Percentiles rank a stretch among this genome's conserved stretches.
Conservation (phyloP, 2,113 vertebrate genomes). For the Otocyon megalotis region DNA sequence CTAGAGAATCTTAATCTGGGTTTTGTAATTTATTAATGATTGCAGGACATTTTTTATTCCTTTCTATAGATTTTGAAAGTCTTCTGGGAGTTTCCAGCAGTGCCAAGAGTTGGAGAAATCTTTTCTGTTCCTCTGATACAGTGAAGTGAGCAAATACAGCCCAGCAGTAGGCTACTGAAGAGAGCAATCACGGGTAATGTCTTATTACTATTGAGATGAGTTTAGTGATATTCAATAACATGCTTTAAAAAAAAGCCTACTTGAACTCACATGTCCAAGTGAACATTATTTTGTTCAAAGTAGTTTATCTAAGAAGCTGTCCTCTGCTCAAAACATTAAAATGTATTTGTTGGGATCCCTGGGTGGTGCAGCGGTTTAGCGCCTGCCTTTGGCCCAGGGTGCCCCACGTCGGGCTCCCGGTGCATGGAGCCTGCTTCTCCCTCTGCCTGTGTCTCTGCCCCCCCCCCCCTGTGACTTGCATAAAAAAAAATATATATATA, state of each 20-base stretch:
- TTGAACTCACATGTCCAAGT: background rate
- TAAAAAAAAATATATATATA: too few species aligned
- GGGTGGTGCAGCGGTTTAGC: too few species aligned
- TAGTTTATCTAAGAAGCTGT: background rate
- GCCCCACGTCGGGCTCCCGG: too few species aligned
- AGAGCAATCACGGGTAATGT: slow-evolving; percentile 31
- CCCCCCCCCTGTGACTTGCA: too few species aligned
- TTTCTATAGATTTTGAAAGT: slow-evolving; percentile 66
- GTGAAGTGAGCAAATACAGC: background rate
- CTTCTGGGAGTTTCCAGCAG: slow-evolving; percentile 5
- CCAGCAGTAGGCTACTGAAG: background rate
- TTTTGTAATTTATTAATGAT: slow-evolving; percentile 40
- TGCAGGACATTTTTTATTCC: background rate
- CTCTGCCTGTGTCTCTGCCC: too few species aligned
- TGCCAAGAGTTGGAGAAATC: slow-evolving; percentile 25
- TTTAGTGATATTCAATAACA: background rate
- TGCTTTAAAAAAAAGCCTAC: background rate
- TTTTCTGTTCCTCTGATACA: background rate
- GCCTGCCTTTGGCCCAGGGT: too few species aligned
- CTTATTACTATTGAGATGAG: background rate
- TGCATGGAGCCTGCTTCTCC: too few species aligned
- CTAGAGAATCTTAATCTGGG: background rate
- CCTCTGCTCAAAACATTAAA: background rate
- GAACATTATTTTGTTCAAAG: background rate
- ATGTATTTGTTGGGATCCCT: background rate